Base-by-base conservation (phyloP, 2,888 invertebrate species). In the Amblyjoppa proteus region DNA sequence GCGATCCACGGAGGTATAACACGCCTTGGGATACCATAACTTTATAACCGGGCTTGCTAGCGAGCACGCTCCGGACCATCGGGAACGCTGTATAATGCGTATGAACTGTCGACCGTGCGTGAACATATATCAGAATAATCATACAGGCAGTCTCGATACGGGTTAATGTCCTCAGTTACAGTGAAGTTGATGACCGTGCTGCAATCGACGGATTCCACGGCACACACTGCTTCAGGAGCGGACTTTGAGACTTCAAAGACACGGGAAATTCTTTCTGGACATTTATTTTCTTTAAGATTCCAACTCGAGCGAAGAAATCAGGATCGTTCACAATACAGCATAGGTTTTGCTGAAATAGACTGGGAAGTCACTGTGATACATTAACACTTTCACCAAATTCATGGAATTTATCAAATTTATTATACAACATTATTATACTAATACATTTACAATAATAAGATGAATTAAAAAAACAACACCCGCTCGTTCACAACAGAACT, bases 91-190 rank as follows among this genome's bases (percentile, higher is more conserved):
- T 90, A 90, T 88, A 85, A 85, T 76, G 88, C 89, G 83, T 83
- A 78, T 84, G 88, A 87, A 87, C 85, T 85, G 84, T 85, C 31
- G 45, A 31, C 56, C 58, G 38, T 58, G 34, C 56, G 76, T 56
- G 58, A 58, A 84, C 87, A 88, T 90, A 90, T 89, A 91, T 92
- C 91, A 88, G 89, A 90, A 88, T 92, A 92, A 92, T 92, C 90
- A 77, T 81, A 73, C 51, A 9, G 53, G 51, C 84, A 51, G 84
- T 80, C 80, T 84, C 75, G 34, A 49, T 41, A 49, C 56, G 49
- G 76, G 76, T 58, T 76, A 49, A 84, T 51, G 66, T 77, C 11
- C 71, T 56, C n/a, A 5, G 34, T 56, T 66, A 38, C 31, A 56
- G 13, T 4, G 38, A 1, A 84, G 64, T 64, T 51, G 64, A 70